Base-by-base conservation (phyloP, 2,797 vertebrate species). In the Florisuga fusca region DNA sequence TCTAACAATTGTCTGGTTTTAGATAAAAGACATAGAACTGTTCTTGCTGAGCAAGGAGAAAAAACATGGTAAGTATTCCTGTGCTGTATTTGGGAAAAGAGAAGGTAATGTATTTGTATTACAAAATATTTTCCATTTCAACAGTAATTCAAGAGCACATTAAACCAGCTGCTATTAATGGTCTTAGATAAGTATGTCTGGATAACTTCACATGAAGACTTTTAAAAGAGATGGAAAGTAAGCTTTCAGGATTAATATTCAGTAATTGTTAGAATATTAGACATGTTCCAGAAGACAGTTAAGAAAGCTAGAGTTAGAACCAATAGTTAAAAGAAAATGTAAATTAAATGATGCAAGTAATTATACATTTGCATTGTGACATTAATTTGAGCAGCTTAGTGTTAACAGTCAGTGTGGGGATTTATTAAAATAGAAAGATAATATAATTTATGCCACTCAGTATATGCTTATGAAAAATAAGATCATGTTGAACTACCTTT, bases 111-210 rank as follows among this genome's bases (percentile, higher is more conserved):
- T 62, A 73, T 79, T 90, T 83, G 15, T 89, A 54, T 93, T 19
- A 27, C 54, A 95, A 92, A 93, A 68, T 92, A 82, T 53, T 95
- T 95, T 93, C 78, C 43, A 72, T 94, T 95, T 95, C 72, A 89
- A 34, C 34, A 89, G 64, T 91, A 92, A 89, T 84, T 92, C 86
- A 85, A 94, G 78, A 94, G 45, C 53, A 51, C 82, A 89, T 89
- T 87, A 80, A 93, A 83, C 9, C 25, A 91, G 68, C 54, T 87
- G 68, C 82, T 92, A 23, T 95, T 95, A 85, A 72, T 66, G 38
- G 69, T 83, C 75, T 83, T 84, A 80, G 41, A 85, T 74, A 43
- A 80, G 43, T 80, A 66, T 64, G 57, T 77, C 86, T 95, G 86
- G 84, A 83, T 89, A 95, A 87, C 78, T 76, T 95, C 61, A 79